Base-by-base conservation (phyloP, 2,888 invertebrate genomes). In the Epinotia bilunana region DNA sequence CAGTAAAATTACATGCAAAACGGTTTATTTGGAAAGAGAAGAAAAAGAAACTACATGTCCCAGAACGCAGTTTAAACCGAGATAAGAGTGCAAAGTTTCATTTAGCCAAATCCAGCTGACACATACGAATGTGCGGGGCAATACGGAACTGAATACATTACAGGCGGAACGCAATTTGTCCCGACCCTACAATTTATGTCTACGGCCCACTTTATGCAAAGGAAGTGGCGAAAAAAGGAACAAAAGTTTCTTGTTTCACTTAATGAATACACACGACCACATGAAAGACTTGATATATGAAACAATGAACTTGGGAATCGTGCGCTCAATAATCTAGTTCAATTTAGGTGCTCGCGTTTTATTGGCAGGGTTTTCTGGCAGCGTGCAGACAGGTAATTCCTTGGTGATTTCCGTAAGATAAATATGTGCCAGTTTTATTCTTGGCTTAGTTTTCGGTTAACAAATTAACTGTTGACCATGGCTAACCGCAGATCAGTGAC, bases 121-220 rank as follows among this genome's bases (percentile, higher is more conserved):
- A 86, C 85, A 86, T 85, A 86, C 84, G 85, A 82, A 83, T 84
- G 82, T 83, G 83, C 79, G 82, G 83, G 83, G 85, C 83, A 84
- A 85, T 87, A 85, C 87, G 83, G 85, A 84, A 84, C 84, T 83
- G 87, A 90, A 90, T 90, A 89, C 88, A 87, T 90, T 90, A 88
- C 89, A 81, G 79, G 80, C 79, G 87, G 86, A 87, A 88, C 89
- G 89, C 88, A 91, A 92, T 91, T 92, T 90, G 91, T 90, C 87
- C 88, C 87, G 81, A 85, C 88, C 90, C 88, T 85, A 87, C 88
- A 91, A 91, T 91, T 91, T 91, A 91, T 90, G 90, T 88, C 84
- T 86, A 86, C 86, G 87, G 84, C 87, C 88, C 85, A 86, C 86
- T 90, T 90, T 88, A 90, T 88, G 87, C 86, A 86, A 87, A 86